Percentiles rank a stretch among this genome's conserved stretches.
Evolutionary conservation across 2,113 vertebrate species (phyloP).

Genomic region (Euleptes europaea): DNA sequence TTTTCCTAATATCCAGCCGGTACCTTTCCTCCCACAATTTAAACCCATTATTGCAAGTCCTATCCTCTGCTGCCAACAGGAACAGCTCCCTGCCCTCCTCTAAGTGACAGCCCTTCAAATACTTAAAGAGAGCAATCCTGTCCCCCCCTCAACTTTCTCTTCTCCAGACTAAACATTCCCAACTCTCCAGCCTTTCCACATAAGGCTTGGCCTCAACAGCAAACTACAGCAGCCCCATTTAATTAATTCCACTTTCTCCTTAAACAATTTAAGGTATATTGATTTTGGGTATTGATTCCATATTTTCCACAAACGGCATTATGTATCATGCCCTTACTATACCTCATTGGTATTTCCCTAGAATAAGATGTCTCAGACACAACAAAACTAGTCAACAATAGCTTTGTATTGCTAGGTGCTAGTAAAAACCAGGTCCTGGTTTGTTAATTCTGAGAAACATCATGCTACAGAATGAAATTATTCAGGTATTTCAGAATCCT

Average conservation of each 20-base stretch:
- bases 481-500: slow-evolving; percentile 5
- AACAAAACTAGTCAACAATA: not conserved
- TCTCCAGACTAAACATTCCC: too few species aligned
- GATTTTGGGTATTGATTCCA: not conserved
- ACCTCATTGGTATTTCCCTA: not conserved
- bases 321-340: not conserved
- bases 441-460: slow-evolving; percentile 1
- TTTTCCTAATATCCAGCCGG: too few species aligned
- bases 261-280: not conserved
- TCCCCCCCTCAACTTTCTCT: too few species aligned
- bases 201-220: too few species aligned
- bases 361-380: not conserved
- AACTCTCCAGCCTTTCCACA: too few species aligned
- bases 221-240: not conserved
- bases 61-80: too few species aligned
- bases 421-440: not conserved
- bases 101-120: too few species aligned
- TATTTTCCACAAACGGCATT: not conserved
- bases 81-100: too few species aligned
- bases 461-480: slow-evolving; percentile 11
- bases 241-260: not conserved
- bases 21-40: too few species aligned
- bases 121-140: too few species aligned
- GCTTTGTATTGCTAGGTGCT: not conserved
- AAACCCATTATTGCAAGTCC: too few species aligned